A percentile compares a stretch with the other conserved stretches of the same genome.
These are phyloP conservation scores for Spinus olivaceus DNA, from an alignment of 2,797 vertebrate species.

Conservation along the genomic window DNA sequence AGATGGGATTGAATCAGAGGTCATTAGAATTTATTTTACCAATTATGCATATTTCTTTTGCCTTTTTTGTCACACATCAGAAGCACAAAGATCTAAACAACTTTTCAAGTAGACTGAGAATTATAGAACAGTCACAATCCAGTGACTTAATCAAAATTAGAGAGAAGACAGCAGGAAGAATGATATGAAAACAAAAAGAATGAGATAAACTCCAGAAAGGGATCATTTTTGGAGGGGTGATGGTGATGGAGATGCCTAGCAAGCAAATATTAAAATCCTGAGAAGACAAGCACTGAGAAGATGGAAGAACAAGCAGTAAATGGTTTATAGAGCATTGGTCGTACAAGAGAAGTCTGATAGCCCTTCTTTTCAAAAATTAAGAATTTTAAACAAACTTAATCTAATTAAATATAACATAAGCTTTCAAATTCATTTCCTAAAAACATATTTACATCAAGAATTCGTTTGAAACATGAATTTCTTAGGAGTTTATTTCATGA, in stretches of 20 bases:
- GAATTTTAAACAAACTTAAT: background rate
- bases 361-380: background rate
- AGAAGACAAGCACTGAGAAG: background rate
- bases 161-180: background rate
- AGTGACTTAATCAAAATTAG: background rate
- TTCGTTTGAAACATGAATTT: background rate
- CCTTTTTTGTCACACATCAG: background rate
- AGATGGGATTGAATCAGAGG: background rate
- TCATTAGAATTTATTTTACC: background rate
- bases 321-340: background rate
- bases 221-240: rapidly evolving
- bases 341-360: background rate
- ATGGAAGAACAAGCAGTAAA: background rate
- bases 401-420: background rate
- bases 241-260: background rate
- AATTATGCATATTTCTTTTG: background rate
- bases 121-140: background rate
- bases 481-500: background rate
- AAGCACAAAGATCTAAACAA: background rate
- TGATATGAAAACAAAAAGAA: background rate
- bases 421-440: background rate
- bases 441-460: background rate
- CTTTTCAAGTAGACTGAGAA: background rate
- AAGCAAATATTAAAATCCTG: background rate
- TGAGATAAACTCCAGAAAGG: background rate